A percentile compares a stretch with the other conserved stretches of the same genome.
Conservation (phyloP, 2,797 vertebrate genomes). For the Uromys caudimaculatus region DNA sequence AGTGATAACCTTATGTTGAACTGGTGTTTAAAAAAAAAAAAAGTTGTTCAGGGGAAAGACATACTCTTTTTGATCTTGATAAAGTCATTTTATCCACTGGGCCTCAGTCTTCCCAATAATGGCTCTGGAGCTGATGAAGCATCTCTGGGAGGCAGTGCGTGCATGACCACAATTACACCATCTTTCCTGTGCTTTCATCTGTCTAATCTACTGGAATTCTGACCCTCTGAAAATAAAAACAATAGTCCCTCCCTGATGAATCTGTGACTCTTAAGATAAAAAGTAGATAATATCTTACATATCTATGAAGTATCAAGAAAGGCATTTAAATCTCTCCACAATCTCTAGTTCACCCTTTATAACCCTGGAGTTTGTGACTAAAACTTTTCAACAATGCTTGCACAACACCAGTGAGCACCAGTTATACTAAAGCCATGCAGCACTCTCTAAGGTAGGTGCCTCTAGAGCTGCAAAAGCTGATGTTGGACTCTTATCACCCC, state of each 20-base stretch:
- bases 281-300: neutral
- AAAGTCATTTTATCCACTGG: neutral
- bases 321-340: neutral
- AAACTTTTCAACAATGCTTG: neutral
- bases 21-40: neutral
- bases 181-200: neutral
- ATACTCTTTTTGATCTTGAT: neutral
- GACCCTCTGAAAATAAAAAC: neutral
- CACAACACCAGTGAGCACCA: neutral
- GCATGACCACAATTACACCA: neutral
- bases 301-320: neutral
- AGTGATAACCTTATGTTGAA: neutral
- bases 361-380: neutral
- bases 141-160: neutral
- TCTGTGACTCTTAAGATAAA: neutral
- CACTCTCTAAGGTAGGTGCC: neutral
- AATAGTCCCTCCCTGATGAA: neutral
- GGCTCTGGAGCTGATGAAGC: neutral
- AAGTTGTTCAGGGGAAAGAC: neutral
- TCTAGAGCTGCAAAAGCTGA: neutral
- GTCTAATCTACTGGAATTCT: neutral
- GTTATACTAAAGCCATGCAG: neutral
- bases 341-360: neutral
- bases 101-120: neutral
- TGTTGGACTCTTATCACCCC: constrained; percentile 3